Base-by-base conservation (phyloP, 2,888 invertebrate genomes). In the Laothoe populi region DNA sequence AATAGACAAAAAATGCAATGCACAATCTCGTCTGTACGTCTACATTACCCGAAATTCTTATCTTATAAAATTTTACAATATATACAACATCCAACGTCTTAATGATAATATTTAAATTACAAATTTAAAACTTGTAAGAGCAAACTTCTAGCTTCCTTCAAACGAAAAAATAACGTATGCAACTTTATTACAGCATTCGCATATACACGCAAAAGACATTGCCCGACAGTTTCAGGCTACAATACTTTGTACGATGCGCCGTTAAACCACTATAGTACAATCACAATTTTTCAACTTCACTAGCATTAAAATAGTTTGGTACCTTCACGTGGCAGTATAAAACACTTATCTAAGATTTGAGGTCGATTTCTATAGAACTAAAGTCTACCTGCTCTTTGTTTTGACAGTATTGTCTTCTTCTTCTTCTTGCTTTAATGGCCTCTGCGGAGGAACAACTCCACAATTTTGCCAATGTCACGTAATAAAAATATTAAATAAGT, bases 11-110 rank as follows among this genome's bases (percentile, higher is more conserved):
- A 53, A 26, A 53, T 53, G 53, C 31, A 35, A 19, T 19, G 19
- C 35, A 53, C 53, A 53, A 53, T 53, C 53, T 53, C 35, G 31
- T 53, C 19, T 31, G 35, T 35, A 53, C 10, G 19, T 11, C 35
- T 11, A 53, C 31, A 11, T 21, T 53, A 35, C 11, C 53, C 35
- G 35, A 35, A 31, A 53, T 11, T 21, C 19, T 23, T 35, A 35
- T 35, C 19, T 35, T 19, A 35, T 35, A 31, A 53, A 53, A 53
- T 35, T 35, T 53, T 53, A 53, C 53, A 53, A 35, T 53, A 53
- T 53, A 7, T 53, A 53, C 53, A 53, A 53, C 31, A 31, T 31
- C 31, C n/a, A 53, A 53, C 49, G 8, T 31, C 4, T n/a, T n/a
- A n/a, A n/a, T n/a, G n/a, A n/a, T n/a, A n/a, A n/a, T n/a, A 46